These are phyloP conservation scores for Conus canariensis DNA, from an alignment of 2,888 invertebrate species.

Conservation along the genomic window DNA sequence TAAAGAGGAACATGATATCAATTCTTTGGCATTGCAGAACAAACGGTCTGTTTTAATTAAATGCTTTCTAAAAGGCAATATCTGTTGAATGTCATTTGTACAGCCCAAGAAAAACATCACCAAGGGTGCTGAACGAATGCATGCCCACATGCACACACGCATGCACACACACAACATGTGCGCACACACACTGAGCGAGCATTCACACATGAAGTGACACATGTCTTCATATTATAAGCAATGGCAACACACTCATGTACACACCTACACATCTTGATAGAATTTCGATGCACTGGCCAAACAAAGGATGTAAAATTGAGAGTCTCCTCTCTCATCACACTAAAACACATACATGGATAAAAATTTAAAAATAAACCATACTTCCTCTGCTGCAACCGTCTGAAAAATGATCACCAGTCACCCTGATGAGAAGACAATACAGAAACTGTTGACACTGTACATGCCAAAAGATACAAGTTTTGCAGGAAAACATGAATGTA, in stretches of 20 bases:
- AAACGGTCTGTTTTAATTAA: background rate
- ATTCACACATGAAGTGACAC: background rate
- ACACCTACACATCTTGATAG: background rate
- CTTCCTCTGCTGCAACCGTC: no score
- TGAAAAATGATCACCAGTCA: no score
- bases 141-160: background rate
- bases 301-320: background rate
- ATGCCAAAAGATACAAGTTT: no score
- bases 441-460: no score
- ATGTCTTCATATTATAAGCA: background rate
- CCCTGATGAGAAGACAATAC: no score
- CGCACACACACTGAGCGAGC: background rate
- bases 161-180: background rate
- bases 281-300: background rate
- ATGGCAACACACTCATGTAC: background rate
- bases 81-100: background rate
- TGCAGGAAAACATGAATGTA: no score
- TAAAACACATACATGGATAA: no score
- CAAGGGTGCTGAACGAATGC: background rate
- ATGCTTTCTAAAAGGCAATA: background rate
- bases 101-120: background rate
- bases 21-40: conserved; percentile 1
- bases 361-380: no score
- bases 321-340: background rate
- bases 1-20: background rate